Evolutionary conservation across 1,140 invertebrate genomes (phyloP).

Genomic region (Ectropis grisescens): DNA sequence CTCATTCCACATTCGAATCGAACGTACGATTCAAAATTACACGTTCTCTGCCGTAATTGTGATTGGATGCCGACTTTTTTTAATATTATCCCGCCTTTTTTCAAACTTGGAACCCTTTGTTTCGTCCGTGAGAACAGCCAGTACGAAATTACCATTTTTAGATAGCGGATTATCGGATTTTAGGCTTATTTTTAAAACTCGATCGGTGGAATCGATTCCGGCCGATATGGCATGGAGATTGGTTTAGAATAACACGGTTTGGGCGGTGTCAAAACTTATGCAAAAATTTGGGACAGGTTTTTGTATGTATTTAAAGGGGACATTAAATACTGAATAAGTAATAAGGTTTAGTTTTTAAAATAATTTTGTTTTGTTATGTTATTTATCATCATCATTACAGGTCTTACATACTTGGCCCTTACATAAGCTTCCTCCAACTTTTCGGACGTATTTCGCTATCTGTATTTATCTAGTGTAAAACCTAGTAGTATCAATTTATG

Average conservation of each 20-base stretch:
- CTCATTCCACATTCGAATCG: conserved; percentile 2
- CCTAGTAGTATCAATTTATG: no score
- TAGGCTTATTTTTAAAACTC: conserved; percentile 29
- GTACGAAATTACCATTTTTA: conserved; percentile 62
- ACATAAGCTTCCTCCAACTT: no score
- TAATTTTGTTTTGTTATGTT: no score
- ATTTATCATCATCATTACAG: no score
- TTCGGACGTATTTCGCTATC: no score
- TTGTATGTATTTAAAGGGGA: no score
- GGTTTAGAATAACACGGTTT: conserved; percentile 33
- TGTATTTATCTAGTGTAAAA: no score
- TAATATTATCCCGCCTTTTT: conserved; percentile 21
- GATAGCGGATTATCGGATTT: conserved; percentile 57
- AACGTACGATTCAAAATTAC: conserved; percentile 25
- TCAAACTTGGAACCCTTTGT: conserved; percentile 34
- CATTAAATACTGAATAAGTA: no score
- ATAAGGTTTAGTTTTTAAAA: no score
- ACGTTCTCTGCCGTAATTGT: conserved; percentile 34
- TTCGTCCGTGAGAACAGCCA: conserved; percentile 46
- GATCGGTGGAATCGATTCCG: conserved; percentile 27
- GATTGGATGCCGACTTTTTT: conserved; percentile 43
- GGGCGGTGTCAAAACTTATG: conserved; percentile 17
- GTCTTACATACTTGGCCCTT: no score
- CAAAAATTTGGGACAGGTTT: conserved; percentile 1
- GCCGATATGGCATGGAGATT: conserved; percentile 28